Evolutionary conservation across 2,113 vertebrate genomes (phyloP), one percentile per base, ranked within the genome.

Genomic region (Oreotrochilus melanogaster): DNA sequence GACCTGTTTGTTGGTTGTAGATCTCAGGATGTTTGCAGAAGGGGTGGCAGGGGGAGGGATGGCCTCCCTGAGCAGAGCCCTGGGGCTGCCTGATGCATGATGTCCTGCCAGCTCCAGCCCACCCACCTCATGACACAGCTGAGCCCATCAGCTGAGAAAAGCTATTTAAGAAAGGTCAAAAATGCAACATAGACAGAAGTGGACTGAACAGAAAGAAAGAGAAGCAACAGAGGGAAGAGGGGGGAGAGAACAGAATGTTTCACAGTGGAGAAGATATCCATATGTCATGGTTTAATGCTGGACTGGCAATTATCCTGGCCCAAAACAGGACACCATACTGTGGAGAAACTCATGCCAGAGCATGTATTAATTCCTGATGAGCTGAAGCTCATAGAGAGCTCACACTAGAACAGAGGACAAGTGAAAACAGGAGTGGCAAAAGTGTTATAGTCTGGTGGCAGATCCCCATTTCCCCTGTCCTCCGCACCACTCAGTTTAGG

Each of bases 41-140:
- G 19, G 39, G 39, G 39, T 39, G 2, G 5, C 4, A 6, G 6
- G 8, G 56, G 65, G 27, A 56, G 11, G 24, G 14, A 2, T 70
- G 35, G 28, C 14, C 25, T 86, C 35, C 57, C 12, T 42, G 56
- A n/a, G 0, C 0, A 27, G 10, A 62, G 1, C 17, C 18, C 31
- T 33, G 17, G 18, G 3, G 18, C 42, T 78, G 4, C 12, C 56
- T 18, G 28, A 13, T 39, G 33, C 31, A 78, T 31, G 39, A 18
- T 18, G 18, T 17, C 45, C 45, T 18, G 45, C 45, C 18, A 18
- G 45, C 45, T 45, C 18, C 45, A 16, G 18, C 18, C 45, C 18
- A 45, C 14, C 45, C 45, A 45, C 39, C 39, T 39, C 39, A 39
- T 39, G 39, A 39, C 39, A 39, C 39, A 39, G 39, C 39, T 39